These are phyloP conservation scores for Sardina pilchardus DNA, from an alignment of 2,113 vertebrate species.

Conservation along the genomic window DNA sequence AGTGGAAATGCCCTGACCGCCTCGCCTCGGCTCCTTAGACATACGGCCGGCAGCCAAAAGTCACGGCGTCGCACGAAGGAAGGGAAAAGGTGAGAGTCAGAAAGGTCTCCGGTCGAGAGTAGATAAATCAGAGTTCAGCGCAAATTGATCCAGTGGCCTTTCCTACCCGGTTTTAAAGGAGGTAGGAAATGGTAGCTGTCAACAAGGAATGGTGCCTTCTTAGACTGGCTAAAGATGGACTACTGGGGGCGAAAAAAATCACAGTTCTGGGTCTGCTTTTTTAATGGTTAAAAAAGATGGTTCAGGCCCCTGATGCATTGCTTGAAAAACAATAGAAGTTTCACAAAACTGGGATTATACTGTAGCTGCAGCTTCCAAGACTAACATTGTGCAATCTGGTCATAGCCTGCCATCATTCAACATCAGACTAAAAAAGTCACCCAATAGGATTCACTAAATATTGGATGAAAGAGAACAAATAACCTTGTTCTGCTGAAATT, in stretches of 20 bases:
- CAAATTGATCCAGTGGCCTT: constrained; percentile 15
- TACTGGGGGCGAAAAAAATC: too few species aligned
- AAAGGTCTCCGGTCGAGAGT: not conserved
- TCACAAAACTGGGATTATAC: too few species aligned
- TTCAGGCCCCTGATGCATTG: too few species aligned
- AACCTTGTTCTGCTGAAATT: not conserved
- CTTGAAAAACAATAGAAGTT: too few species aligned
- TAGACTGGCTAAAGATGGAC: not conserved
- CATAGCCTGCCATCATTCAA: too few species aligned
- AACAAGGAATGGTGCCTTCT: not conserved
- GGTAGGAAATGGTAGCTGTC: not conserved
- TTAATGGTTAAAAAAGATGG: not conserved
- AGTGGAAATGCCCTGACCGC: not conserved
- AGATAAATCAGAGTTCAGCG: constrained; percentile 14
- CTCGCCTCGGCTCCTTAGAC: not conserved
- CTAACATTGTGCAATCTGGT: too few species aligned
- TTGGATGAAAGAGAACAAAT: not conserved
- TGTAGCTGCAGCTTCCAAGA: too few species aligned
- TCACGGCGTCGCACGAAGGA: not conserved
- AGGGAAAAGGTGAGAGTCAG: not conserved
- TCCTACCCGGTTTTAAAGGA: not conserved
- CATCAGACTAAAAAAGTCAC: too few species aligned
- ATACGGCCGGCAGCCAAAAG: not conserved
- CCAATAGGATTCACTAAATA: not conserved
- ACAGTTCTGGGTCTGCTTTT: not conserved